Percentiles rank a stretch among this genome's conserved stretches.
Conservation (phyloP, 2,113 vertebrate genomes). For the Boulengeromyrus knoepffleri region DNA sequence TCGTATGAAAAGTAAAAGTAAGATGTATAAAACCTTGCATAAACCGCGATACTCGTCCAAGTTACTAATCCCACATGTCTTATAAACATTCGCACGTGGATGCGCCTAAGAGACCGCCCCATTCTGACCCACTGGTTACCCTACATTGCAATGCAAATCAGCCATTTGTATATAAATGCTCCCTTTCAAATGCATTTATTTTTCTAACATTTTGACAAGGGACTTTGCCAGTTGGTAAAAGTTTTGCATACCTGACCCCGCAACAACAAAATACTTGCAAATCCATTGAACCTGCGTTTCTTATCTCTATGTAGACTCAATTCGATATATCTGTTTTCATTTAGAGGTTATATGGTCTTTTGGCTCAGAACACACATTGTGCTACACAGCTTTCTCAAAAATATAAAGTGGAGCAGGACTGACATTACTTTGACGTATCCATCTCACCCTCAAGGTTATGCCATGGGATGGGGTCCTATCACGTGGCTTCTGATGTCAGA, state of each 20-base stretch:
- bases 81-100: not conserved
- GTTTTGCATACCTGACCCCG: too few species aligned
- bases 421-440: slow-evolving; percentile 39
- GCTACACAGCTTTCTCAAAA: not conserved
- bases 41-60: not conserved
- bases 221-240: too few species aligned
- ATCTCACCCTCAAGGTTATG: slow-evolving; percentile 69
- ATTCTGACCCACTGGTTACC: not conserved
- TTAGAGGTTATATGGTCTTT: not conserved
- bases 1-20: not conserved
- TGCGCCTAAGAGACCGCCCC: not conserved
- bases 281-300: not conserved
- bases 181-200: too few species aligned
- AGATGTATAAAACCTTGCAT: not conserved
- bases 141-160: not conserved
- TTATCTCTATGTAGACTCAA: not conserved
- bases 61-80: not conserved
- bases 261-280: not conserved
- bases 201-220: too few species aligned
- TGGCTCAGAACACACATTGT: not conserved
- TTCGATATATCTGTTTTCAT: not conserved
- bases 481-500: slow-evolving; percentile 96
- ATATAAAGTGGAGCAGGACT: not conserved
- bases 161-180: not conserved
- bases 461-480: slow-evolving; percentile 96